A percentile compares a stretch with the other conserved stretches of the same genome.
phyloP scores from a whole-genome alignment of 2,888 invertebrate species.

The Ochropleura plecta region DNA sequence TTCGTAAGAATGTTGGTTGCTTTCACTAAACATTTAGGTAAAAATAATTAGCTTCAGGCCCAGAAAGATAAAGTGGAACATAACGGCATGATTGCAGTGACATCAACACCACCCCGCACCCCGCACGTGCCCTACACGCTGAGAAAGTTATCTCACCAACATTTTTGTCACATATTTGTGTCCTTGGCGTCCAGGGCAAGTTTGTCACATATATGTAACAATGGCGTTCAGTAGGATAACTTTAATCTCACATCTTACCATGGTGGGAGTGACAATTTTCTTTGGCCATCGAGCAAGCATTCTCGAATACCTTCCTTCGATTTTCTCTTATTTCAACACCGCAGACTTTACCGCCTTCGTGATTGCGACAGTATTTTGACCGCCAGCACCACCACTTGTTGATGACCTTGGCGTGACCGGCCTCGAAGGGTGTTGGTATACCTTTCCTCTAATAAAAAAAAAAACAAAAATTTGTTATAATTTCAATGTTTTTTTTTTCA shows the following conservation, averaged over 20 bases:
- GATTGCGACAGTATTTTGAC: conserved; percentile 68
- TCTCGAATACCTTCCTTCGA: conserved; percentile 65
- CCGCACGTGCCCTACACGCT: too few relatives aligned
- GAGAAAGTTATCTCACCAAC: too few relatives aligned
- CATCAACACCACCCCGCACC: too few relatives aligned
- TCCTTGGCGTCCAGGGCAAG: too few relatives aligned
- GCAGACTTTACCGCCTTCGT: conserved; percentile 65
- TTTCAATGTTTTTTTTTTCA: background rate
- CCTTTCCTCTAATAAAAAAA: background rate
- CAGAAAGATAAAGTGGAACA: too few relatives aligned
- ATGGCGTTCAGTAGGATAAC: too few relatives aligned
- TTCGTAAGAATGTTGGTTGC: too few relatives aligned
- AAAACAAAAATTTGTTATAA: background rate
- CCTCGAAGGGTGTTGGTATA: conserved; percentile 27
- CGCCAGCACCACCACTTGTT: conserved; percentile 82
- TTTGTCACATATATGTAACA: too few relatives aligned
- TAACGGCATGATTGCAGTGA: too few relatives aligned
- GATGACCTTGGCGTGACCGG: conserved; percentile 63
- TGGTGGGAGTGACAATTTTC: conserved; percentile 74
- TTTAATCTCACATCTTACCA: conserved; percentile 65
- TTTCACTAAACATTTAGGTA: too few relatives aligned
- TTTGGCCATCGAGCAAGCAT: conserved; percentile 73
- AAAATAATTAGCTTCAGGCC: too few relatives aligned
- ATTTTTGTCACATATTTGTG: too few relatives aligned
- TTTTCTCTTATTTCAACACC: conserved; percentile 70